Percentiles rank a stretch among this genome's conserved stretches.
These are phyloP conservation scores for Ceratoteleas bidentatus DNA, from an alignment of 1,140 invertebrate genomes.

Conservation along the genomic window DNA sequence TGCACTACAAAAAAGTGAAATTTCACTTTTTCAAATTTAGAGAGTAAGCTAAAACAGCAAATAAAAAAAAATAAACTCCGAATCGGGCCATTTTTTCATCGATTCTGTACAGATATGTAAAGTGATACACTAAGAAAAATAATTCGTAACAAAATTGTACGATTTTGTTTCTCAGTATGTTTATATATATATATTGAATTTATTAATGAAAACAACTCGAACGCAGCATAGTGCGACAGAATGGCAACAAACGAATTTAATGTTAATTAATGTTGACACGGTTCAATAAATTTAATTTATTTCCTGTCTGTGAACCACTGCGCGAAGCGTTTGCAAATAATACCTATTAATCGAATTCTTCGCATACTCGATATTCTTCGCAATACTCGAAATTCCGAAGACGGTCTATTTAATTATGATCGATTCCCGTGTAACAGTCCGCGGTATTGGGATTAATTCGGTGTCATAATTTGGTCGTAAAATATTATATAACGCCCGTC, in stretches of 20 bases:
- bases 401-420: not conserved
- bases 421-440: not conserved
- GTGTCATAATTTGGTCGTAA: not conserved
- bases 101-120: not conserved
- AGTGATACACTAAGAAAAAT: too few relatives aligned
- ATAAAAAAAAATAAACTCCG: too few relatives aligned
- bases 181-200: too few relatives aligned
- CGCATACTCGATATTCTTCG: not conserved
- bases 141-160: too few relatives aligned
- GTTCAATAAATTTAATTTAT: constrained; percentile 8
- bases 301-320: not conserved
- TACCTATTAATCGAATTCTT: not conserved
- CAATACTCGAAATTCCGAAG: too few relatives aligned
- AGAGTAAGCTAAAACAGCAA: too few relatives aligned
- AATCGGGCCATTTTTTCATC: not conserved
- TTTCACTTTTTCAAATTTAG: too few relatives aligned
- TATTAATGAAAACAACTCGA: too few relatives aligned
- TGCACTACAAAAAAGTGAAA: too few relatives aligned
- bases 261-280: constrained; percentile 1
- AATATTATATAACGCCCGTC: constrained; percentile 9
- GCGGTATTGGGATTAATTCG: not conserved
- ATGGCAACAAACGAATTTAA: not conserved
- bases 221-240: too few relatives aligned
- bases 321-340: not conserved
- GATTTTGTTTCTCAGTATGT: too few relatives aligned